Percentiles rank a stretch among this genome's conserved stretches.
These are phyloP conservation scores for Phasia obesa DNA, from an alignment of 2,888 invertebrate genomes.

Conservation along the genomic window DNA sequence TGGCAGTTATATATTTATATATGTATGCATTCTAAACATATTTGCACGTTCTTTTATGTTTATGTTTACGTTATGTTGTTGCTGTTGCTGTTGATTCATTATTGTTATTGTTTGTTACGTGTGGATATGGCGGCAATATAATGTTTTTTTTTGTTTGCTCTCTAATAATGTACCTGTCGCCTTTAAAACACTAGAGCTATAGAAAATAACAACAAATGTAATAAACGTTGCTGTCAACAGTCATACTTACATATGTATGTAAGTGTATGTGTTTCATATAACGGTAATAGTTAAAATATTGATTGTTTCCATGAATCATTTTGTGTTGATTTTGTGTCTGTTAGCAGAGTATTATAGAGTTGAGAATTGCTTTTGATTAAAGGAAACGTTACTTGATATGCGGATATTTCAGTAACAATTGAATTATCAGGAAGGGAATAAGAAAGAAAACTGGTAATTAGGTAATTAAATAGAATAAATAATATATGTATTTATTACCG, in stretches of 20 bases:
- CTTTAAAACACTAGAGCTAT: constrained; percentile 14
- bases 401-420: neutral
- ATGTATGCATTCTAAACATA: constrained; percentile 4
- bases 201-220: constrained; percentile 2
- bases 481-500: too few relatives aligned
- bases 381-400: neutral
- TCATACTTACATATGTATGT: neutral
- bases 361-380: neutral
- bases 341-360: too few relatives aligned
- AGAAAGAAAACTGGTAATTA: too few relatives aligned
- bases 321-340: neutral
- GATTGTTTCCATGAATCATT: constrained; percentile 55
- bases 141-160: constrained; percentile 4
- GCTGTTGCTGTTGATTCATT: constrained; percentile 17
- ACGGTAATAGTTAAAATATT: constrained; percentile 44
- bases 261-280: neutral
- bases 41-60: constrained; percentile 48
- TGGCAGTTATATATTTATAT: neutral
- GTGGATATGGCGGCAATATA: constrained; percentile 64
- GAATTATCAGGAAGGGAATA: too few relatives aligned
- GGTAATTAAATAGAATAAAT: too few relatives aligned
- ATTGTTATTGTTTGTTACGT: constrained; percentile 44
- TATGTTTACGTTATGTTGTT: constrained; percentile 11
- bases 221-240: constrained; percentile 19
- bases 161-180: constrained; percentile 56